phyloP scores from a whole-genome alignment of 1,140 invertebrate species.

The Lepidurus couesii region DNA sequence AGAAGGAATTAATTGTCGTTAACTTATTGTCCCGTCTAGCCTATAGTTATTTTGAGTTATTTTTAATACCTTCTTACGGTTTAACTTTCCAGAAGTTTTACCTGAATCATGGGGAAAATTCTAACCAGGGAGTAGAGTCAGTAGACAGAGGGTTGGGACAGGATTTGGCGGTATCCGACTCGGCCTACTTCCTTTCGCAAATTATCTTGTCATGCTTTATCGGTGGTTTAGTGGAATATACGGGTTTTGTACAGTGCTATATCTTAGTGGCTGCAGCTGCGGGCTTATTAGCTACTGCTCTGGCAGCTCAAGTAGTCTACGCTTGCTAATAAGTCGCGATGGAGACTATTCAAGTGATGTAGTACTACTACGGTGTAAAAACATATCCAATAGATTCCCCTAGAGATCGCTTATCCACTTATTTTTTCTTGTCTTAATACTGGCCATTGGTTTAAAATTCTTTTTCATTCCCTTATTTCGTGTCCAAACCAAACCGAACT shows the following conservation, averaged over 20 bases:
- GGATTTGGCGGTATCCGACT: neutral
- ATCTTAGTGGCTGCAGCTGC: neutral
- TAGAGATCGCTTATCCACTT: too few relatives aligned
- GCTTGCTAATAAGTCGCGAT: too few relatives aligned
- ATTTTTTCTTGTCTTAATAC: too few relatives aligned
- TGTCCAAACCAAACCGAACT: too few relatives aligned
- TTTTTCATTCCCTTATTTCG: too few relatives aligned
- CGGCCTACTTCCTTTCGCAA: neutral
- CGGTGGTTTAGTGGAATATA: conserved; percentile 5
- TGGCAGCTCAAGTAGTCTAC: neutral
- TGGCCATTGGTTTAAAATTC: too few relatives aligned
- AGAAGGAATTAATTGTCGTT: too few relatives aligned
- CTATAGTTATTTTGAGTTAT: neutral
- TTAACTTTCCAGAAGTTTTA: neutral
- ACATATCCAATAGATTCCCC: too few relatives aligned
- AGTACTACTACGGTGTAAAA: too few relatives aligned
- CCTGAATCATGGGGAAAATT: neutral
- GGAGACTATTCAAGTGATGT: too few relatives aligned
- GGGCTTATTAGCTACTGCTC: neutral
- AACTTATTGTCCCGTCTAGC: neutral
- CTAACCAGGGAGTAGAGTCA: neutral
- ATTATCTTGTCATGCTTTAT: neutral
- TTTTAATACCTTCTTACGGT: neutral
- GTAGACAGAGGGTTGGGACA: neutral
- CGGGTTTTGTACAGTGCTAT: neutral